phyloP scores from a whole-genome alignment of 2,113 vertebrate species.

The Gracilinanus agilis region DNA sequence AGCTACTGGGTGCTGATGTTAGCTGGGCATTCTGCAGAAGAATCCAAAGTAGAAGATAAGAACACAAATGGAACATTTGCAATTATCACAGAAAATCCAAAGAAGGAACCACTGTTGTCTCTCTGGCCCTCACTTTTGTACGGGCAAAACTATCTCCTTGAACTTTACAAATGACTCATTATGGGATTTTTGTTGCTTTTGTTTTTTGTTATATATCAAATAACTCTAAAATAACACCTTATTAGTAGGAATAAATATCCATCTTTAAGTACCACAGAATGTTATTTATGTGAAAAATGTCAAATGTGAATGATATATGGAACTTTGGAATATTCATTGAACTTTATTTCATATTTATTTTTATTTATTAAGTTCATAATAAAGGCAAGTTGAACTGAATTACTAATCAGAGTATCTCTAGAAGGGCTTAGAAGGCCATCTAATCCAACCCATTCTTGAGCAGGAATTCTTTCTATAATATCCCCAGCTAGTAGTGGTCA shows the following conservation, averaged over 20 bases:
- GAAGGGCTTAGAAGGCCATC: neutral
- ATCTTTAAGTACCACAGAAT: conserved; percentile 41
- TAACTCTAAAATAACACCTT: conserved; percentile 37
- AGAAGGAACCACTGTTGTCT: neutral
- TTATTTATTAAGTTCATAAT: neutral
- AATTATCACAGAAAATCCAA: neutral
- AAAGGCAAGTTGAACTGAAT: neutral
- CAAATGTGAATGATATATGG: neutral
- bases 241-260: conserved; percentile 56
- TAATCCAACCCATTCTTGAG: neutral
- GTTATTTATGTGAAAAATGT: conserved; percentile 23
- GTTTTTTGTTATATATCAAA: conserved; percentile 35
- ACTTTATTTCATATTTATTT: neutral
- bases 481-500: neutral
- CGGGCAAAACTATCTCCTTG: neutral
- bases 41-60: neutral
- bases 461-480: neutral
- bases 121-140: neutral
- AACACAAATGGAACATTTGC: neutral
- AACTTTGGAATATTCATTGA: neutral
- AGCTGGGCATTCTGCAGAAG: too few species aligned
- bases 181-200: neutral
- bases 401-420: neutral
- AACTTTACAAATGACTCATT: conserved; percentile 6
- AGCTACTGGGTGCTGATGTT: too few species aligned